Evolutionary conservation across 2,113 vertebrate species (phyloP), one percentile per base, ranked within the genome.

Genomic region (Castor canadensis): DNA sequence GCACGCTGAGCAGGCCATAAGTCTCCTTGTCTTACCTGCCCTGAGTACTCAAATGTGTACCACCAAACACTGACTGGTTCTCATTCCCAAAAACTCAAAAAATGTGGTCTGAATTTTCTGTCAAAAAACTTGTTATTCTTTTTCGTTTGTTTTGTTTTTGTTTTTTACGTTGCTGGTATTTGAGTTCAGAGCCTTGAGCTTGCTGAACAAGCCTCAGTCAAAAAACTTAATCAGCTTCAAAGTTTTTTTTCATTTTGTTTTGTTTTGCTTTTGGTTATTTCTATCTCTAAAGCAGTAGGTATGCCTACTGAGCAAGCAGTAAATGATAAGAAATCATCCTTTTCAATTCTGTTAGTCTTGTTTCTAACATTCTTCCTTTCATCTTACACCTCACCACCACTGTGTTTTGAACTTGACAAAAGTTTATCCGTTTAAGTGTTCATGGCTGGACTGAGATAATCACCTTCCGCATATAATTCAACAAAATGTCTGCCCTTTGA

Each of bases 391-490:
- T 26, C 9, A 22, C 24, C 2, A 76, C 47, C 62, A 82, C 8
- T 56, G 7, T 69, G 28, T 71, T 94, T 91, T 92, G 66, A 92
- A 94, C 6, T 47, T 73, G 62, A 24, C 80, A 95, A 80, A 40
- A 86, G 79, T 24, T 76, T 82, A 76, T 28, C 19, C 30, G 38
- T 58, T 62, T 81, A 89, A 58, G 20, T 62, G n/a, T 89, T 88
- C 40, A 85, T 72, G 93, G 45, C 35, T 71, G 19, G 38, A 35
- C 30, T 71, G 28, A 91, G 45, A 85, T 80, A 83, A 85, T 88
- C 77, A 84, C 26, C 93, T 87, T 88, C 58, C 58, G 82, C 16
- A 79, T 47, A 82, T 89, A 96, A 93, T 92, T 76, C 62, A 89
- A 95, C n/a, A 22, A 93, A 87, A 82, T 35, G 35, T 52, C 75